phyloP scores from a whole-genome alignment of 2,797 vertebrate genomes.

The Acanthurus tractus region DNA sequence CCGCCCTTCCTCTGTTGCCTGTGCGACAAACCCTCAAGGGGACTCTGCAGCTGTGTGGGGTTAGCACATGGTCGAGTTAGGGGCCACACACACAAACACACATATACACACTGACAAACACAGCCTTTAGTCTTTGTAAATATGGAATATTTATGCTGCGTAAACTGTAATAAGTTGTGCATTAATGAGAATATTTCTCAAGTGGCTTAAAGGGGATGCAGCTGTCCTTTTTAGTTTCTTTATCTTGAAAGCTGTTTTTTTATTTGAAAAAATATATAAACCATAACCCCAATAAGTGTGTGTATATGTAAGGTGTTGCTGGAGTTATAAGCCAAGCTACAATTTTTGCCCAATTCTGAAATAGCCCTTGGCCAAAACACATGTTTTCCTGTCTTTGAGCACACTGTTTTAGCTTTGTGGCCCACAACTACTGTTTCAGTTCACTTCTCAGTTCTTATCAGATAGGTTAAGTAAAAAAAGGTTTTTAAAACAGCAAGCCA shows the following conservation, averaged over 20 bases:
- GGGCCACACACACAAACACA: constrained; percentile 79
- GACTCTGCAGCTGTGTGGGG: constrained; percentile 83
- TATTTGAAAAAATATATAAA: background rate
- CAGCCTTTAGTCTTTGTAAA: constrained; percentile 66
- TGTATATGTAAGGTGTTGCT: background rate
- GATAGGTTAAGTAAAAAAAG: too few species aligned
- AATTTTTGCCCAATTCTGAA: too few species aligned
- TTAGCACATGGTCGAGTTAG: constrained; percentile 85
- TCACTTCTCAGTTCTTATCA: background rate
- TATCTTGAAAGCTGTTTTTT: background rate
- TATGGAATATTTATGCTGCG: constrained; percentile 59
- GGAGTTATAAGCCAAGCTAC: background rate
- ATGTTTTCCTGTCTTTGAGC: background rate
- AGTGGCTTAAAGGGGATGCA: background rate
- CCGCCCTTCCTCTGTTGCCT: constrained; percentile 77
- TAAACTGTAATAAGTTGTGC: constrained; percentile 53
- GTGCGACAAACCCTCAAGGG: constrained; percentile 82
- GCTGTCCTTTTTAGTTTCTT: background rate
- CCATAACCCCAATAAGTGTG: background rate
- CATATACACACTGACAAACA: constrained; percentile 61
- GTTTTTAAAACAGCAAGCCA: too few species aligned
- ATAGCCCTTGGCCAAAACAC: background rate
- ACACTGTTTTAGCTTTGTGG: background rate
- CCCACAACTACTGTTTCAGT: background rate
- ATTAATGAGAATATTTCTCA: constrained; percentile 42